A percentile compares a stretch with the other conserved stretches of the same genome.
Evolutionary conservation across 2,797 vertebrate genomes (phyloP).

Genomic region (Basileuterus tristriatus): DNA sequence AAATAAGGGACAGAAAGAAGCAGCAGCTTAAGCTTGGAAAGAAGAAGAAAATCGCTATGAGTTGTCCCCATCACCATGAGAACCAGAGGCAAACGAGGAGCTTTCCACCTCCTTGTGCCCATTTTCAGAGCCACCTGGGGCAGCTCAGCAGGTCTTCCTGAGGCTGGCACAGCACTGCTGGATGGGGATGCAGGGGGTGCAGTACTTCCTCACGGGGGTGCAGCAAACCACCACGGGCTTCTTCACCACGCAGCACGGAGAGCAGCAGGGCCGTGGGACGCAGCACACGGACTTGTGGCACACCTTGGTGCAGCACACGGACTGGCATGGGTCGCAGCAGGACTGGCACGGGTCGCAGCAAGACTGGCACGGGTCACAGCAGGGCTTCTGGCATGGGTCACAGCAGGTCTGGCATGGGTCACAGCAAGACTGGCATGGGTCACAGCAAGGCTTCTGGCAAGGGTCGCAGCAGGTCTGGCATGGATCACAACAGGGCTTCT

Average conservation of each 20-base stretch:
- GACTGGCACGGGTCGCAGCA: background rate
- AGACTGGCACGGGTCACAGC: too few species aligned
- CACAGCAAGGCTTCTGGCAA: background rate
- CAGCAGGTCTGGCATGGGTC: accelerated
- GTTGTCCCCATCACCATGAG: background rate
- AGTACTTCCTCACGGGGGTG: background rate
- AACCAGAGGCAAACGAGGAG: background rate
- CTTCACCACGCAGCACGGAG: background rate
- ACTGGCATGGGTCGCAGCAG: background rate
- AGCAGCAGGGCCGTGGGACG: background rate
- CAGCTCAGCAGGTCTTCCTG: conserved; percentile 23
- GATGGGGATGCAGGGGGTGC: conserved; percentile 14
- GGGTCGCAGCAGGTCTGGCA: background rate
- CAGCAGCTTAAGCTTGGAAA: background rate
- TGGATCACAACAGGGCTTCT: accelerated
- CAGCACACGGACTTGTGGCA: background rate
- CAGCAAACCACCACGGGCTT: conserved; percentile 7
- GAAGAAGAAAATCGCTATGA: background rate
- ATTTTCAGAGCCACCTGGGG: accelerated
- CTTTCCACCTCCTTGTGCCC: background rate
- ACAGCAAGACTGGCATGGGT: background rate
- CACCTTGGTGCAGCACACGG: conserved; percentile 16
- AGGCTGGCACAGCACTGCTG: conserved; percentile 12
- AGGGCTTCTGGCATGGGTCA: background rate
- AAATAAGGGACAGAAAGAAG: background rate